A percentile compares a stretch with the other conserved stretches of the same genome.
These are phyloP conservation scores for Hetaerina titia DNA, from an alignment of 2,888 invertebrate genomes.

Conservation along the genomic window DNA sequence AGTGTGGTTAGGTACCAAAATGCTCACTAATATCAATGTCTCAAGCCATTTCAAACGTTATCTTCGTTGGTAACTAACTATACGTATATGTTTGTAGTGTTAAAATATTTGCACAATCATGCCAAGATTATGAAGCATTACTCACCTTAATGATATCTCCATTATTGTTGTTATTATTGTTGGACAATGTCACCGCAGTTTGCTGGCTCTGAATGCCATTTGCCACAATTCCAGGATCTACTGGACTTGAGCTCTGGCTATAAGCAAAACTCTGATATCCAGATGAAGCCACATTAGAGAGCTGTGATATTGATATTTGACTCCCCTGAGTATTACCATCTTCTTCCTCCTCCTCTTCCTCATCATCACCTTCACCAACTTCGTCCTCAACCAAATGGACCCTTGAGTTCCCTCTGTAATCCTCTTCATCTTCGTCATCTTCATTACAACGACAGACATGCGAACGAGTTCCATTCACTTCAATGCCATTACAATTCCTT, in stretches of 20 bases:
- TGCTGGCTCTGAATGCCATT: conserved; percentile 43
- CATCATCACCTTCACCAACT: conserved; percentile 83
- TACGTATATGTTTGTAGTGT: not conserved
- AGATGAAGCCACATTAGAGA: conserved; percentile 88
- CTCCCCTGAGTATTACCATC: conserved; percentile 84
- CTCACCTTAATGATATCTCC: conserved; percentile 69
- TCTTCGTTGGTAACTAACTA: not conserved
- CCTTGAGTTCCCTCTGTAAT: conserved; percentile 18
- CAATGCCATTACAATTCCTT: conserved; percentile 38
- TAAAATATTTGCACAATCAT: not conserved
- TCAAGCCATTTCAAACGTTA: too few species aligned
- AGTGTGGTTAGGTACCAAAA: too few species aligned
- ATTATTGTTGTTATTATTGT: conserved; percentile 75
- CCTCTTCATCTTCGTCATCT: conserved; percentile 45
- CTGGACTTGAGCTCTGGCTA: conserved; percentile 92
- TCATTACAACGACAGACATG: conserved; percentile 48
- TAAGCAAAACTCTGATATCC: conserved; percentile 94
- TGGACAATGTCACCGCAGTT: conserved; percentile 76
- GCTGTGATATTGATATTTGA: conserved; percentile 88
- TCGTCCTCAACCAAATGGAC: conserved; percentile 52
- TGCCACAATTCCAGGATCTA: conserved; percentile 78
- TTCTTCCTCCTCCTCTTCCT: conserved; percentile 77
- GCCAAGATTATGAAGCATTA: conserved; percentile 52
- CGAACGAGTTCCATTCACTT: not conserved
- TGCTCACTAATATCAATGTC: too few species aligned